Conservation (phyloP, 1,140 invertebrate genomes). For the Aphaenogaster ashmeadi region DNA sequence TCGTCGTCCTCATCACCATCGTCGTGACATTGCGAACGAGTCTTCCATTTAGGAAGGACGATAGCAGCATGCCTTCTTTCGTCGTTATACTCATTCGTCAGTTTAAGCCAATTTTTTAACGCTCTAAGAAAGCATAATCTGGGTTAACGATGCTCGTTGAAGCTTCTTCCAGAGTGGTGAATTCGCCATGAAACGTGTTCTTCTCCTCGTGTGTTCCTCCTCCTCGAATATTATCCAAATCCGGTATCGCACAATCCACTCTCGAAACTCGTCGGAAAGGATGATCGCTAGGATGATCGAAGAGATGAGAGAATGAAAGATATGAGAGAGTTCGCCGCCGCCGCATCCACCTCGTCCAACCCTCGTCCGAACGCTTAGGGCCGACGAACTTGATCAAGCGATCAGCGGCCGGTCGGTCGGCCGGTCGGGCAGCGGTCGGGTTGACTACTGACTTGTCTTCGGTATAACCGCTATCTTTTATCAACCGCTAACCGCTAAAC, state of each 20-base stretch:
- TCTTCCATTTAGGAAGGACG: background rate
- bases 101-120: background rate
- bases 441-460: conserved; percentile 81
- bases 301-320: background rate
- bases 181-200: background rate
- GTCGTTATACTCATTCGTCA: background rate
- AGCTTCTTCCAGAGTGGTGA: conserved; percentile 27
- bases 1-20: background rate
- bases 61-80: background rate
- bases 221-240: background rate
- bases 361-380: background rate
- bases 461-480: conserved; percentile 86
- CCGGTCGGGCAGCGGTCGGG: conserved; percentile 75
- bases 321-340: background rate
- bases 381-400: background rate
- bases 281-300: background rate
- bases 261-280: background rate
- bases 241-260: background rate
- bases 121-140: background rate
- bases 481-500: conserved; percentile 84
- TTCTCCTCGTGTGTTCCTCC: no score
- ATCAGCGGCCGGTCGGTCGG: conserved; percentile 39
- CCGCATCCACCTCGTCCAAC: background rate
- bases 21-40: conserved; percentile 1
- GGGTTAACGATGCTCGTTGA: conserved; percentile 15